These are phyloP conservation scores for Cyclargus thomasi DNA, from an alignment of 1,140 invertebrate species.

Conservation along the genomic window DNA sequence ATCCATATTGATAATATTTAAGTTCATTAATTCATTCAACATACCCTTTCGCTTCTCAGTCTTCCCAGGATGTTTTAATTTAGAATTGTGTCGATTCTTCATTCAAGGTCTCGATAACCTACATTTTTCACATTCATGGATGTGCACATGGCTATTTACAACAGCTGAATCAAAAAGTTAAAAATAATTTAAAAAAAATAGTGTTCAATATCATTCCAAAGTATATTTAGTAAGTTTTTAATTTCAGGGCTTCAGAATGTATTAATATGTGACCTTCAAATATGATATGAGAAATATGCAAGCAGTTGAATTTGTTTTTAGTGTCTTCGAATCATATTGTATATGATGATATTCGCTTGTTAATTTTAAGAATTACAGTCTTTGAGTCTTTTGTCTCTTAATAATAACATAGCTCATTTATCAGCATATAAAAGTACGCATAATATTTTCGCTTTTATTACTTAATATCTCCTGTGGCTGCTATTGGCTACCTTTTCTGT, in stretches of 20 bases:
- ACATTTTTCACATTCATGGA: constrained; percentile 31
- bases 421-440: neutral
- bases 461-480: neutral
- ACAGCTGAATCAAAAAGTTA: neutral
- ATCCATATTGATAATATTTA: neutral
- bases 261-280: neutral
- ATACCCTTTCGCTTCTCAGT: neutral
- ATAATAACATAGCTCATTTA: neutral
- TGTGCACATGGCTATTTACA: constrained; percentile 21
- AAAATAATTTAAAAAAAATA: neutral
- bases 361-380: too few relatives aligned
- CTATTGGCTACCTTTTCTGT: neutral
- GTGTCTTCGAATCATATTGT: too few relatives aligned
- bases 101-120: constrained; percentile 51
- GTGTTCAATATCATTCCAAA: neutral
- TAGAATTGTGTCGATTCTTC: neutral
- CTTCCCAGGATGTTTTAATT: neutral
- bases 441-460: too few relatives aligned
- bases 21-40: neutral
- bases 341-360: too few relatives aligned
- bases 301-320: too few relatives aligned
- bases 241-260: neutral
- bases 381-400: too few relatives aligned
- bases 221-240: too few relatives aligned
- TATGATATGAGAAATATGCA: neutral